phyloP scores from a whole-genome alignment of 2,797 vertebrate species.

The Sebastes iracundus region DNA sequence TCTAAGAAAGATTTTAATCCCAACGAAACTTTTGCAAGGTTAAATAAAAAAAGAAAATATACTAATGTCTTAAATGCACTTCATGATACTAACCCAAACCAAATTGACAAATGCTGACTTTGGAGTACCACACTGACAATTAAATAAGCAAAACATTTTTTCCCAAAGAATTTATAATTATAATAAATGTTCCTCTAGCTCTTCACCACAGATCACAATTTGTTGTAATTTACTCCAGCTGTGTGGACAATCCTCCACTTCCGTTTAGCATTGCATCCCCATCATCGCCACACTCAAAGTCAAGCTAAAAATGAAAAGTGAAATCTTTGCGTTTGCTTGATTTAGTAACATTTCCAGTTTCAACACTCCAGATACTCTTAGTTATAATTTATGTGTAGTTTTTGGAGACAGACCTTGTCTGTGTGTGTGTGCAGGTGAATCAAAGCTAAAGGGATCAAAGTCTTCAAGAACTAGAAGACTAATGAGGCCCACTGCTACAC shows the following conservation, averaged over 20 bases:
- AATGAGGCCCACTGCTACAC: constrained; percentile 38
- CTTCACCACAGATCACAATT: constrained; percentile 18
- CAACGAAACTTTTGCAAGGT: not conserved
- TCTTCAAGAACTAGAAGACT: constrained; percentile 28
- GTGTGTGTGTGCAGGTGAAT: constrained; percentile 7
- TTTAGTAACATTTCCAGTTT: not conserved
- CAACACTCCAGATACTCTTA: not conserved
- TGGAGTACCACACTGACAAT: not conserved
- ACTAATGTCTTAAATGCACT: not conserved
- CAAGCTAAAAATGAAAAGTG: not conserved
- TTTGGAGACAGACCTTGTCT: not conserved
- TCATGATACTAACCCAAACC: not conserved
- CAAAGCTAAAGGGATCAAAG: constrained; percentile 31
- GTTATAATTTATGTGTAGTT: not conserved
- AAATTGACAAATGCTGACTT: not conserved
- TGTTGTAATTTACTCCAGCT: constrained; percentile 12
- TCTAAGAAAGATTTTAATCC: not conserved
- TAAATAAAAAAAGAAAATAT: not conserved
- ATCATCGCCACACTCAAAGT: not conserved
- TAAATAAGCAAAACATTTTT: constrained; percentile 25
- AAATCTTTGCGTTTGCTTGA: not conserved
- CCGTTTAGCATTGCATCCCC: not conserved
- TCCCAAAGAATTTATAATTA: constrained; percentile 6
- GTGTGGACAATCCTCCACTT: not conserved
- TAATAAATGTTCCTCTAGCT: not conserved